Conservation (phyloP, 2,113 vertebrate species). For the Poeciliopsis occidentalis region DNA sequence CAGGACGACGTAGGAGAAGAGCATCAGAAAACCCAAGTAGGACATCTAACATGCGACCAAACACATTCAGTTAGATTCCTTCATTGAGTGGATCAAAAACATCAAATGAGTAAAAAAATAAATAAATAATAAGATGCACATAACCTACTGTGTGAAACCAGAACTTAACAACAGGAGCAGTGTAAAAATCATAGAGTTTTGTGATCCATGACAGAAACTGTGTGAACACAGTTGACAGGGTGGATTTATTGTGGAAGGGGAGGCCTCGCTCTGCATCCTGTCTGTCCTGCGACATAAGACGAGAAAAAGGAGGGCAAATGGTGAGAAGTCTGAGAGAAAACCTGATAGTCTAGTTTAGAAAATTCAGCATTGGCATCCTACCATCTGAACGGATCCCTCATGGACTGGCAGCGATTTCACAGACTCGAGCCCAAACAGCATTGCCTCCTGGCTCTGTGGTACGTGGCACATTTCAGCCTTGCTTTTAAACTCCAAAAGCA, state of each 20-base stretch:
- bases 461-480: conserved; percentile 98
- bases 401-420: conserved; percentile 68
- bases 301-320: not conserved
- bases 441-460: conserved; percentile 88
- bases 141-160: conserved; percentile 95
- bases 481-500: conserved; percentile 96
- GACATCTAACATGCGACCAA: conserved; percentile 81
- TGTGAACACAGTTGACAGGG: conserved; percentile 31
- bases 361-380: conserved; percentile 18
- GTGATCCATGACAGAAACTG: conserved; percentile 81
- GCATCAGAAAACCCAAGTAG: conserved; percentile 91
- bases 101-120: not conserved
- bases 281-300: conserved; percentile 25
- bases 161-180: conserved; percentile 96
- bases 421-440: conserved; percentile 84
- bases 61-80: not conserved
- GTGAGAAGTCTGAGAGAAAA: conserved; percentile 4
- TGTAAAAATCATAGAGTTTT: conserved; percentile 94
- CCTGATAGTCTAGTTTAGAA: not conserved
- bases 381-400: conserved; percentile 47
- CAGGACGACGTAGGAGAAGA: conserved; percentile 91
- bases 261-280: conserved; percentile 83
- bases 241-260: conserved; percentile 24
- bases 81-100: not conserved
- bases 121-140: not conserved